phyloP scores from a whole-genome alignment of 2,888 invertebrate genomes.

The Parasteatoda lunata region DNA sequence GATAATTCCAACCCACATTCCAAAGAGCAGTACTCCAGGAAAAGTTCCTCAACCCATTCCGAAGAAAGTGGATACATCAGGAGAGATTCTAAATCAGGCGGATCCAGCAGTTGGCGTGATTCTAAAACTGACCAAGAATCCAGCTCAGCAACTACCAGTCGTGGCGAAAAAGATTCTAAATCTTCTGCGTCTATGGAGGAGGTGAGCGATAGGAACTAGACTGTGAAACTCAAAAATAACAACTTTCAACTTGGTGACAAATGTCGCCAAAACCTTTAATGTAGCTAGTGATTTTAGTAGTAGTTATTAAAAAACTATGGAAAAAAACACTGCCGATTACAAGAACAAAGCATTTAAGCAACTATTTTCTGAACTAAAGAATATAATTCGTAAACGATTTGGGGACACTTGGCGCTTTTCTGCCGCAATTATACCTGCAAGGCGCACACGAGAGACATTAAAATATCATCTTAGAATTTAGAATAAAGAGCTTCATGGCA shows the following conservation, averaged over 20 bases:
- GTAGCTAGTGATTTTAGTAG: not conserved
- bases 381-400: not conserved
- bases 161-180: constrained; percentile 48
- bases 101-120: constrained; percentile 54
- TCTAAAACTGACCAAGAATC: constrained; percentile 55
- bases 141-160: constrained; percentile 51
- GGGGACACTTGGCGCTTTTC: not conserved
- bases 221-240: not conserved
- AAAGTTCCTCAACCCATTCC: constrained; percentile 52
- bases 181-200: constrained; percentile 65
- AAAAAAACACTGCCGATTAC: not conserved
- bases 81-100: constrained; percentile 61
- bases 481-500: not conserved
- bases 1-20: constrained; percentile 2
- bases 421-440: not conserved
- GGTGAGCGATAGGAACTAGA: constrained; percentile 27
- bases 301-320: not conserved
- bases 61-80: constrained; percentile 49
- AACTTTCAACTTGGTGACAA: not conserved
- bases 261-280: not conserved
- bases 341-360: constrained; percentile 1
- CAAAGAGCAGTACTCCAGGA: constrained; percentile 45
- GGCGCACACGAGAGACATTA: not conserved
- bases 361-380: not conserved
- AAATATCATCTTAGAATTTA: not conserved